Evolutionary conservation across 2,113 vertebrate species (phyloP), one percentile per base, ranked within the genome.

Genomic region (Glaucomys volans): DNA sequence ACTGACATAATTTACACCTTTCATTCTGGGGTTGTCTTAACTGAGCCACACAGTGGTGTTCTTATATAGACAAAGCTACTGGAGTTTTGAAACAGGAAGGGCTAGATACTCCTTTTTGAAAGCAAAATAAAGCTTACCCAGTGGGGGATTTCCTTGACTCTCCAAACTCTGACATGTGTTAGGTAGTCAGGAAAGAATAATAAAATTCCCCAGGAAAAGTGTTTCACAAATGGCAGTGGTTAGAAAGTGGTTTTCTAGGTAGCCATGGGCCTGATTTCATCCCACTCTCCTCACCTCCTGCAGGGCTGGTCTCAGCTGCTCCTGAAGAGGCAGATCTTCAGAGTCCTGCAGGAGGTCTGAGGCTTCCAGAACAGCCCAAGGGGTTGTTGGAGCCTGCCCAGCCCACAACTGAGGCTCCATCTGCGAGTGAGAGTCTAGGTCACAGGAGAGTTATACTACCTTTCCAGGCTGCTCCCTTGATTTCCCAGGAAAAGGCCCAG

Each of bases 1-100:
- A 81, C 47, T 90, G 87, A 96, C 87, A 89, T 95, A 80, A 97
- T 97, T 97, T 95, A 95, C 85, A 86, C 91, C 94, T 91, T 96
- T 97, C 95, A 84, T 96, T 96, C 91, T 85, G 83, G 85, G 91
- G 69, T 67, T 96, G 96, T 67, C 91, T 95, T 64, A 71, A 54
- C 93, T 37, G 72, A 87, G 59, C 86, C 40, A 93, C 79, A 94
- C 91, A 97, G 96, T 89, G 82, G 85, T 72, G 57, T 95, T 69
- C 94, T 95, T 97, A 66, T 89, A 72, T 96, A 94, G 97, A 97
- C 95, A 91, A 93, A 97, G 88, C 96, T 93, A 97, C 97, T 93
- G 88, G 96, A 97, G 95, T 97, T 96, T 89, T 95, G 97, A 95
- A 97, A 97, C 95, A 95, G 97, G 96, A 97, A 98, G 95, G 82